Percentiles rank a stretch among this genome's conserved stretches.
phyloP scores from a whole-genome alignment of 1,140 invertebrate genomes.

The Heliothis virescens region DNA sequence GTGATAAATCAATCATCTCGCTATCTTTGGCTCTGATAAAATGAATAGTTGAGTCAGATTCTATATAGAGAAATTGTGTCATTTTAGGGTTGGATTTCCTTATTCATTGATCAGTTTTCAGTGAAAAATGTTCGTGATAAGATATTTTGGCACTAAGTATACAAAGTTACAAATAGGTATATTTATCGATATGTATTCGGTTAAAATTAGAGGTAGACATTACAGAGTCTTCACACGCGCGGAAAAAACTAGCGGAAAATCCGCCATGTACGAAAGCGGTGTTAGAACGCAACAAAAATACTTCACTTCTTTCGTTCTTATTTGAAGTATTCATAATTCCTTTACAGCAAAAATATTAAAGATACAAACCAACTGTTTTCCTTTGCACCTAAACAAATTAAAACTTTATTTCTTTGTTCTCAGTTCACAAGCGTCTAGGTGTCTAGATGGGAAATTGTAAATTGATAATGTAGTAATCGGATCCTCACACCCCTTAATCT shows the following conservation, averaged over 20 bases:
- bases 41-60: background rate
- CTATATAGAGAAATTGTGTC: background rate
- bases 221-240: too few relatives aligned
- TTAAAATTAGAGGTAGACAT: too few relatives aligned
- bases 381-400: constrained; percentile 31
- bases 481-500: constrained; percentile 58
- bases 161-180: too few relatives aligned
- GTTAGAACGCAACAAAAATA: background rate
- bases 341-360: constrained; percentile 4
- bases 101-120: too few relatives aligned
- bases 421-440: constrained; percentile 51
- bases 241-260: too few relatives aligned
- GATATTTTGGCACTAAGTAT: too few relatives aligned
- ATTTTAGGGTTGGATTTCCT: background rate
- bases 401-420: constrained; percentile 34
- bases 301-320: background rate
- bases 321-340: background rate
- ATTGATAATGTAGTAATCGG: constrained; percentile 65
- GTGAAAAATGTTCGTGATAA: too few relatives aligned
- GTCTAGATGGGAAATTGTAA: constrained; percentile 61
- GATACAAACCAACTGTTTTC: constrained; percentile 21
- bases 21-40: background rate
- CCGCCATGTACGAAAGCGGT: too few relatives aligned
- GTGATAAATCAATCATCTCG: constrained; percentile 10
- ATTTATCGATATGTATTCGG: too few relatives aligned